Evolutionary conservation across 2,113 vertebrate species (phyloP).

Genomic region (Manacus vitellinus): DNA sequence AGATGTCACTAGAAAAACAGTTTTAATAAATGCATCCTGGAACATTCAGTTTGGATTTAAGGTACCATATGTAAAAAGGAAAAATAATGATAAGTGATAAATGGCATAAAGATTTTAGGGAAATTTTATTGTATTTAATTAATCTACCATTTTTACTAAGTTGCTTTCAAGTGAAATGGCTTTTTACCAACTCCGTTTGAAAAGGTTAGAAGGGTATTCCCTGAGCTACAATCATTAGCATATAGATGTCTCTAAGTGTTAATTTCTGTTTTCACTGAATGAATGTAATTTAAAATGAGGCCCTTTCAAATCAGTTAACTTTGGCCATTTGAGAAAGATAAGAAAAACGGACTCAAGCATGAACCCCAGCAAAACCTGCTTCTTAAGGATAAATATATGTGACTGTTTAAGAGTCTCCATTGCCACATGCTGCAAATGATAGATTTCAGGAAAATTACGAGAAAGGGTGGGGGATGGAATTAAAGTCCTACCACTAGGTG

Average conservation of each 20-base stretch:
- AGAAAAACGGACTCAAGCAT: slow-evolving; percentile 73
- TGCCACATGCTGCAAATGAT: slow-evolving; percentile 53
- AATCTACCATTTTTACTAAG: slow-evolving; percentile 80
- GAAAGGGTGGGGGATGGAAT: neutral
- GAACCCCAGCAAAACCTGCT: slow-evolving; percentile 69
- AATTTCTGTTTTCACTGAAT: slow-evolving; percentile 84
- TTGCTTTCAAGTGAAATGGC: slow-evolving; percentile 83
- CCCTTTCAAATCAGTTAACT: slow-evolving; percentile 81
- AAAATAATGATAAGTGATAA: slow-evolving; percentile 74
- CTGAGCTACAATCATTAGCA: slow-evolving; percentile 83
- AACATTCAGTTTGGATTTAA: slow-evolving; percentile 51
- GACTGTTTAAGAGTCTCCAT: neutral
- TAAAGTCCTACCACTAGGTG: slow-evolving; percentile 4
- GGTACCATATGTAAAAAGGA: slow-evolving; percentile 46
- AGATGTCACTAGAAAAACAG: slow-evolving; percentile 54
- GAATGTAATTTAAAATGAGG: slow-evolving; percentile 83
- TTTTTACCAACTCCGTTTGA: slow-evolving; percentile 78
- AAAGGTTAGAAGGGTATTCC: slow-evolving; percentile 85
- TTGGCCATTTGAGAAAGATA: slow-evolving; percentile 78
- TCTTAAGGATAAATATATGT: slow-evolving; percentile 73
- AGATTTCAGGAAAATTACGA: slow-evolving; percentile 63
- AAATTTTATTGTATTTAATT: slow-evolving; percentile 82
- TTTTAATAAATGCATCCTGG: slow-evolving; percentile 60
- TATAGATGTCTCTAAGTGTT: slow-evolving; percentile 84
- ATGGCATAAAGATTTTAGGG: slow-evolving; percentile 76